A percentile compares a stretch with the other conserved stretches of the same genome.
Evolutionary conservation across 1,140 invertebrate genomes (phyloP).

Genomic region (Drosophila nannoptera): DNA sequence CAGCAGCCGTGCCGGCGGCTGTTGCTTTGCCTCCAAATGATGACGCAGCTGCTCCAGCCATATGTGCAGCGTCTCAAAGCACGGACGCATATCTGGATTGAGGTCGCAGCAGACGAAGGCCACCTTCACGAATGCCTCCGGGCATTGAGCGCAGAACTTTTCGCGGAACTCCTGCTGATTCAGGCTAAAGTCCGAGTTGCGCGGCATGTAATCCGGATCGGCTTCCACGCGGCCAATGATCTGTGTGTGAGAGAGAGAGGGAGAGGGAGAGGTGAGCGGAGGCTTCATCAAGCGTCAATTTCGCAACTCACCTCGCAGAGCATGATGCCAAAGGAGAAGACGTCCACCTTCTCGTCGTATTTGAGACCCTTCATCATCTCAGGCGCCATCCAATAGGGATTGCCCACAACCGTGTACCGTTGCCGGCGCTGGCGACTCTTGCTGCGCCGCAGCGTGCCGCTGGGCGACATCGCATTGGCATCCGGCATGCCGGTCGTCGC

Average conservation of each 20-base stretch:
- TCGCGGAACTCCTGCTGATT: conserved; percentile 92
- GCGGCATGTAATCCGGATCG: conserved; percentile 94
- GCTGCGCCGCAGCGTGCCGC: conserved; percentile 79
- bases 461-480: conserved; percentile 61
- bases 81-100: conserved; percentile 91
- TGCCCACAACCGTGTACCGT: conserved; percentile 88
- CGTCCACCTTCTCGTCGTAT: conserved; percentile 98
- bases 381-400: conserved; percentile 99
- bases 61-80: conserved; percentile 91
- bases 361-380: conserved; percentile 98
- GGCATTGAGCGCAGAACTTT: conserved; percentile 92
- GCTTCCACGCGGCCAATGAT: conserved; percentile 95
- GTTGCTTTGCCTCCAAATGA: conserved; percentile 84
- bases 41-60: conserved; percentile 89
- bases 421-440: conserved; percentile 80
- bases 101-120: conserved; percentile 93
- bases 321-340: conserved; percentile 98
- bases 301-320: conserved; percentile 89
- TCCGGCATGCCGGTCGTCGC: conserved; percentile 2
- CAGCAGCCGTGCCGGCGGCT: conserved; percentile 84
- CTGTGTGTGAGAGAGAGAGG: conserved; percentile 77
- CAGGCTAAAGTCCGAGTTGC: conserved; percentile 93
- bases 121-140: conserved; percentile 91
- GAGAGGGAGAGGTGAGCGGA: neutral
- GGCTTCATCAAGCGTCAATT: neutral